Base-by-base conservation (phyloP, 2,113 vertebrate genomes). In the Xenotilapia leptura region DNA sequence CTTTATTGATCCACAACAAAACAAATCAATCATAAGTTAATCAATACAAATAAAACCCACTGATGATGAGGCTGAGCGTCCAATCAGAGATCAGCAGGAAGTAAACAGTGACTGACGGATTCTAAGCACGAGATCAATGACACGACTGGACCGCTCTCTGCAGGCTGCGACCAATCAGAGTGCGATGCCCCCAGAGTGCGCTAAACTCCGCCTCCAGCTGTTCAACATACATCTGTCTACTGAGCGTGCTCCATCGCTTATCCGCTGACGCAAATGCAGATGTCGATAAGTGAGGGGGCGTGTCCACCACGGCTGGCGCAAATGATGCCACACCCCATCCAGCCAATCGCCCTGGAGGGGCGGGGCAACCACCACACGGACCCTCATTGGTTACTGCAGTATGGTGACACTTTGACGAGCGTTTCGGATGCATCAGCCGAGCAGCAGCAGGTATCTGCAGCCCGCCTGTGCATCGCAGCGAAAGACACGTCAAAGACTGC, bases 1-100 rank as follows among this genome's bases (percentile, higher is more conserved):
- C 55, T 89, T 83, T 86, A 86, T 40, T 86, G 70, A 70, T 86
- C 58, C 77, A 84, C 86, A 84, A 80, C 19, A 36, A 79, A 83
- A 53, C n/a, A 53, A 70, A 56, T 54, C 14, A 62, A 77, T 83
- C 79, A 83, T 89, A 83, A 89, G 68, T 83, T 89, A 83, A 83
- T 58, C 75, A 70, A 79, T 21, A 40, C 33, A 49, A 85, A 82
- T 55, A 38, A 47, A 54, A 56, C 58, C 19, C 21, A 80, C 6
- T 53, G 36, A 45, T 53, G 36, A 45, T 31, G 38, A 51, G 1
- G 56, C 42, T 56, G 21, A 77, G 73, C 26, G 10, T 77, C 45
- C 73, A 51, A 77, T 77, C 45, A 77, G 45, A 77, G 45, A 51
- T 51, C 70, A 75, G 70, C 70, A 75, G 70, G 42, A 75, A 75